phyloP scores from a whole-genome alignment of 1,140 invertebrate species.

The Lasaia peninsularis region DNA sequence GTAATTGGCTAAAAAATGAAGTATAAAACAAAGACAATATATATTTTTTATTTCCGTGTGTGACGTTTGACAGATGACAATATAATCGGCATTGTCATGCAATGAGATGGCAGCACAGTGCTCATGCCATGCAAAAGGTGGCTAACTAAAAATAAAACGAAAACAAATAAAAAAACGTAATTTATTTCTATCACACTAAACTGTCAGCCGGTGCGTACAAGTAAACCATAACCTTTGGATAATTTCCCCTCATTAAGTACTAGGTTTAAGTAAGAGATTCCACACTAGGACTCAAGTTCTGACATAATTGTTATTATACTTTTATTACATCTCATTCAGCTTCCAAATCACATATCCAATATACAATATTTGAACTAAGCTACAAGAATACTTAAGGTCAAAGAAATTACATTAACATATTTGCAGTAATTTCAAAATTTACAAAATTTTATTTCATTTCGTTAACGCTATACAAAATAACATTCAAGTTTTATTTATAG shows the following conservation, averaged over 20 bases:
- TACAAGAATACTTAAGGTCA: slow-evolving; percentile 37
- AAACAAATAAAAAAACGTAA: slow-evolving; percentile 64
- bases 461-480: neutral
- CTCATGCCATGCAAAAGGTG: slow-evolving; percentile 56
- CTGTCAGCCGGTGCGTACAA: slow-evolving; percentile 44
- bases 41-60: neutral
- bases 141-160: slow-evolving; percentile 68
- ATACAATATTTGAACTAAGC: slow-evolving; percentile 18
- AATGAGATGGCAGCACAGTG: slow-evolving; percentile 35
- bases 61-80: slow-evolving; percentile 1
- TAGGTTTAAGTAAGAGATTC: slow-evolving; percentile 70
- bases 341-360: slow-evolving; percentile 19
- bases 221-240: slow-evolving; percentile 57
- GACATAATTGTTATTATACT: slow-evolving; percentile 5
- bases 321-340: neutral
- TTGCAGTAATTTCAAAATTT: neutral
- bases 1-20: no score
- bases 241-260: slow-evolving; percentile 65
- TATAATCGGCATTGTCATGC: slow-evolving; percentile 29
- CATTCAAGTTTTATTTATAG: no score
- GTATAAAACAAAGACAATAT: no score
- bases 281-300: slow-evolving; percentile 23
- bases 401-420: slow-evolving; percentile 26
- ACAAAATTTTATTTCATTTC: neutral
- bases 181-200: slow-evolving; percentile 62